These are phyloP conservation scores for Lucifuga dentata DNA, from an alignment of 2,113 vertebrate species.

Conservation along the genomic window DNA sequence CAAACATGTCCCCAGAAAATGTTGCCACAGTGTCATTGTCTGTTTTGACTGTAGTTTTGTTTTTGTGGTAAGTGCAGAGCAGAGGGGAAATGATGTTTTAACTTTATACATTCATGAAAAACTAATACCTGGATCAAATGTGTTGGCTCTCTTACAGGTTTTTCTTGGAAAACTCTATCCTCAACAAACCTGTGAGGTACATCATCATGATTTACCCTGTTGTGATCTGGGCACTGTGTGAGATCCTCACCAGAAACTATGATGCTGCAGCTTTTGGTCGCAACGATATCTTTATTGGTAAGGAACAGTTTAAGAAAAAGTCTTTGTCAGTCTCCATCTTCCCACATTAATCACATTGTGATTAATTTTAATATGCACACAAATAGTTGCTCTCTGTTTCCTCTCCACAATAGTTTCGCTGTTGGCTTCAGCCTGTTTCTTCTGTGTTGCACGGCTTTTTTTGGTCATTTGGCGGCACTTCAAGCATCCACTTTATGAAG, in stretches of 20 bases:
- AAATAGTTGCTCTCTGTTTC: conserved; percentile 17
- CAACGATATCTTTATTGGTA: conserved; percentile 52
- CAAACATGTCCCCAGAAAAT: conserved; percentile 45
- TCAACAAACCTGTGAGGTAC: conserved; percentile 59
- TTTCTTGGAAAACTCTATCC: conserved; percentile 59
- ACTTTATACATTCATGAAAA: too few species aligned
- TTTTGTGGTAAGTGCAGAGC: conserved; percentile 77
- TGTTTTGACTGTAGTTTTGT: conserved; percentile 70
- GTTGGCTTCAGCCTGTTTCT: conserved; percentile 50
- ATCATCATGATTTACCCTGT: conserved; percentile 59
- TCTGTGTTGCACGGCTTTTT: conserved; percentile 47
- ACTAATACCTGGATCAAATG: neutral
- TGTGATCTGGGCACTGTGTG: conserved; percentile 63
- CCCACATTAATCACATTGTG: too few species aligned
- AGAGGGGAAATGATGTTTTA: neutral
- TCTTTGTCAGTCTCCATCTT: too few species aligned
- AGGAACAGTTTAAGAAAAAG: too few species aligned
- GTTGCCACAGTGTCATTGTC: conserved; percentile 79
- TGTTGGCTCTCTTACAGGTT: conserved; percentile 48
- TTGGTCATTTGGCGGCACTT: conserved; percentile 66
- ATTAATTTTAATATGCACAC: neutral
- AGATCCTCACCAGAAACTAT: conserved; percentile 49
- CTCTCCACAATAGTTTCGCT: conserved; percentile 51
- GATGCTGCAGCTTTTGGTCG: neutral
- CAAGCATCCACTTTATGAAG: conserved; percentile 58